Percentiles rank a stretch among this genome's conserved stretches.
phyloP scores from a whole-genome alignment of 1,140 invertebrate species.

The Phenacoccus solenopsis region DNA sequence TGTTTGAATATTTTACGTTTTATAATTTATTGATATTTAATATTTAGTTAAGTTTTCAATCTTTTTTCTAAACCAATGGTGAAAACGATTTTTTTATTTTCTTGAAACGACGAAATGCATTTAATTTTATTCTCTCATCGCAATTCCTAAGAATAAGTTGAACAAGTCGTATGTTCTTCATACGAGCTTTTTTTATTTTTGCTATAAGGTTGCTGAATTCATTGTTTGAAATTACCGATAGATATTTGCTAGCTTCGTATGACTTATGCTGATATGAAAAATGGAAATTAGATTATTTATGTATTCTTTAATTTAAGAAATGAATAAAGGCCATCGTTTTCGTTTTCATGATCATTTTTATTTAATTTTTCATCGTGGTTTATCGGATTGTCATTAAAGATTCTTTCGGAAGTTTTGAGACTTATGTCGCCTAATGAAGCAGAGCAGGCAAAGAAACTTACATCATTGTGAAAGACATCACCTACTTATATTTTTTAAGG shows the following conservation, averaged over 20 bases:
- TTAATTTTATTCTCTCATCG: neutral
- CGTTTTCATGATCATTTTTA: neutral
- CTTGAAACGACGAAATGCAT: neutral
- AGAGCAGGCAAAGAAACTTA: no score
- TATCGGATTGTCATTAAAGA: no score
- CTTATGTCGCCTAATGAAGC: no score
- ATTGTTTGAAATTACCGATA: neutral
- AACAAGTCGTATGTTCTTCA: no score
- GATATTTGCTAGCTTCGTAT: neutral
- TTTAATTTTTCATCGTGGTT: no score
- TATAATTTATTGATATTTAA: slow-evolving; percentile 10
- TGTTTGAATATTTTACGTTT: neutral
- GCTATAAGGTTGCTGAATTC: neutral
- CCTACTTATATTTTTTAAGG: no score
- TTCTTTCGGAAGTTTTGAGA: no score
- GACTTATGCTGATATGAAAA: neutral
- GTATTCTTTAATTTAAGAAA: neutral
- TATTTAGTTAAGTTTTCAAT: neutral
- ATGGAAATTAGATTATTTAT: neutral
- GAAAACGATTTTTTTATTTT: neutral
- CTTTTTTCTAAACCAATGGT: neutral
- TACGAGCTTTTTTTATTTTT: neutral
- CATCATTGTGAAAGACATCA: no score
- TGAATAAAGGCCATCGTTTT: neutral
- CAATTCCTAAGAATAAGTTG: no score